Evolutionary conservation across 2,888 invertebrate species (phyloP), one percentile per base, ranked within the genome.

Genomic region (Abrostola tripartita): DNA sequence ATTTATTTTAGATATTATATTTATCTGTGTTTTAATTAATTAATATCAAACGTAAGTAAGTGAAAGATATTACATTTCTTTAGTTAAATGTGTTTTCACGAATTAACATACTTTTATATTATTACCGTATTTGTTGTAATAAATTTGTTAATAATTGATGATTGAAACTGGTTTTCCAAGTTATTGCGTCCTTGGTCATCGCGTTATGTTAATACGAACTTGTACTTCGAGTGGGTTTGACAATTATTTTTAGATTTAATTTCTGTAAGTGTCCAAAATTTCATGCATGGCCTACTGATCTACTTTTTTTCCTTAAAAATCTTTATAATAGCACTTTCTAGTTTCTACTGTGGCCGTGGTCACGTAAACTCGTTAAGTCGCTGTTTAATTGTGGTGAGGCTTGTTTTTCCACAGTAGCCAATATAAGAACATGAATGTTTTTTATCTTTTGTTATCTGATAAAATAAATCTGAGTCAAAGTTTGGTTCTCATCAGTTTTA

Each of bases 111-210:
- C 54, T 36, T 56, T 64, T 56, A 50, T 62, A 47, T 40, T 56
- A 53, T 12, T 61, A 49, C 37, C 54, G 24, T 68, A 14, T 14
- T 24, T 68, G 69, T 71, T 59, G 65, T 75, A 71, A 56, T 78
- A 72, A 77, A 74, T 79, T 84, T 76, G 79, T 76, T 79, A 77
- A 72, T 83, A 84, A 83, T 85, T 87, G 82, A 76, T 80, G 70
- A 81, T 78, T 69, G 69, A 87, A 90, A 91, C 90, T 74, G 85
- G 90, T 90, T 90, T 90, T 87, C 81, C 86, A 81, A 83, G 82
- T 84, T 77, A 71, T 72, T 71, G 65, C 72, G 90, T 88, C 90
- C 89, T 90, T 91, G 89, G 81, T 79, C 69, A 59, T 83, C 81
- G 78, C 75, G 65, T 81, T 84, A 88, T 84, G 84, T 76, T 83